Base-by-base conservation (phyloP, 2,888 invertebrate species). In the Cistogaster globosa region DNA sequence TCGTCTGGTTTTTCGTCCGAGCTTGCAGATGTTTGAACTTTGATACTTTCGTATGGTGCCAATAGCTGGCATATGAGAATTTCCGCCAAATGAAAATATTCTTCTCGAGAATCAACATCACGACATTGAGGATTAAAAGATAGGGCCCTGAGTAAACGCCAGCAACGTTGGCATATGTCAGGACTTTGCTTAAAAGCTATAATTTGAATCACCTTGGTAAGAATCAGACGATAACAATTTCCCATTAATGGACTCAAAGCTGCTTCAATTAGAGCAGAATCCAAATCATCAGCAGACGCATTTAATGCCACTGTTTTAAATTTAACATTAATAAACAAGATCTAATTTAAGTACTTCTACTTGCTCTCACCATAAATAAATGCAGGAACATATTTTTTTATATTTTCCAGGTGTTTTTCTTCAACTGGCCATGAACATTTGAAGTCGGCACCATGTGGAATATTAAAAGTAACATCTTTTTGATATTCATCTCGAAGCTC, bases 401-500 rank as follows among this genome's bases (percentile, higher is more conserved):
- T 71, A 38, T 88, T 84, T 2, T 91, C 91, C 18, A 86, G 58
- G 51, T 89, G 88, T 57, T 89, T 90, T 1, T 91, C 91, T 77
- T 92, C 92, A 6, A 91, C 84, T 0, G 91, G 90, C 87, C 91
- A 92, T 6, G 88, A 85, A 65, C 90, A 89, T 14, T 86, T 86
- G 7, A 92, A 89, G 55, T 91, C 89, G 0, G 87, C 88, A 14
- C 89, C 90, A 51, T 88, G 72, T 1, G 90, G 88, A 71, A 89
- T 72, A 16, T 86, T 84, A 11, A 90, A 89, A 6, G 87, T 82
- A 0, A 91, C 87, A 38, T 90, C 90, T 67, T 89, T 92, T 76
- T 92, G 90, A 78, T 92, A 93, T 85, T 92, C 92, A 45, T 91
- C 92, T 3, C 92, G 89, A 26, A 93, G 80, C 71, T 93, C 91